Conservation (phyloP, 1,140 invertebrate genomes). For the Triops cancriformis region DNA sequence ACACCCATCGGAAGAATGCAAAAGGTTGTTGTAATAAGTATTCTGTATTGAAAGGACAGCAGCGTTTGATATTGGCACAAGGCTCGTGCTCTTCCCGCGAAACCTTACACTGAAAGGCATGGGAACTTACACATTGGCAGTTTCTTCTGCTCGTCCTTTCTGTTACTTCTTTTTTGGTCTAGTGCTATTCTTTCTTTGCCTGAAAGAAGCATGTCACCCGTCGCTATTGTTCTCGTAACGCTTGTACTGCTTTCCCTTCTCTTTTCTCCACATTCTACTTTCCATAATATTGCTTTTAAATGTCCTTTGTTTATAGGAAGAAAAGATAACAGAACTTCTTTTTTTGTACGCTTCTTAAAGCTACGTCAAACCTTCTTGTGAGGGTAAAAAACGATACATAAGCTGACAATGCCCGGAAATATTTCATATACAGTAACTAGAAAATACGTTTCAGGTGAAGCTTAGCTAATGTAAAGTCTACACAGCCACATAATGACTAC, state of each 20-base stretch:
- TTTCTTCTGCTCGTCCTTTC: neutral
- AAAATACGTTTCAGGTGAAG: neutral
- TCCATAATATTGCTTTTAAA: conserved; percentile 6
- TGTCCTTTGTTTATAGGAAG: neutral
- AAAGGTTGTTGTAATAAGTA: neutral
- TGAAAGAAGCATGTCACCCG: neutral
- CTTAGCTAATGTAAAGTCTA: neutral
- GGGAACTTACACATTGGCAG: neutral
- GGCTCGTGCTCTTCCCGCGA: neutral
- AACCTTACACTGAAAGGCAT: neutral
- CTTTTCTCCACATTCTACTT: neutral
- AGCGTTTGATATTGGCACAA: neutral
- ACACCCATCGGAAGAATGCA: neutral
- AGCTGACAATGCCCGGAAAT: too few relatives aligned
- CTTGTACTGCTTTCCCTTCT: neutral
- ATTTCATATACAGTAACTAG: too few relatives aligned
- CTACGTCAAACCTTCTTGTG: neutral
- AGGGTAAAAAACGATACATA: too few relatives aligned
- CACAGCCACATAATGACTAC: neutral
- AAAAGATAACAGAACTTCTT: neutral
- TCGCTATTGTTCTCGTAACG: neutral
- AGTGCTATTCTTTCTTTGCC: neutral
- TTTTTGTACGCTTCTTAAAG: neutral
- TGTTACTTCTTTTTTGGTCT: neutral
- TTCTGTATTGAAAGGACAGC: neutral